Percentiles rank a stretch among this genome's conserved stretches.
phyloP scores from a whole-genome alignment of 2,888 invertebrate species.

The Acheta domesticus region DNA sequence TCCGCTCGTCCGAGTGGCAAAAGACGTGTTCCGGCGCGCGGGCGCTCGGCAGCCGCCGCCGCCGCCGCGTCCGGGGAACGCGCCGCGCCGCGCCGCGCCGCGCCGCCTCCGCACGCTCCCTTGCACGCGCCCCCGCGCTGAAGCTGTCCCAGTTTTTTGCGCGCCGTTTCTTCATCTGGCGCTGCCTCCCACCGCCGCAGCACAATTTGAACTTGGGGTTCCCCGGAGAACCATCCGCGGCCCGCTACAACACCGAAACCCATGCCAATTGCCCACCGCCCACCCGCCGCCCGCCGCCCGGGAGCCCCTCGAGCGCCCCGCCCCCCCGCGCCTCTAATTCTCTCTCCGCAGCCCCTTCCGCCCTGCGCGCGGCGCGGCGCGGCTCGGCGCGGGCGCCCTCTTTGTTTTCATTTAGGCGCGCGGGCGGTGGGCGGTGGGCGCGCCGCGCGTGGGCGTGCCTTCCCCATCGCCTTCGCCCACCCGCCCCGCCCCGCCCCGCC shows the following conservation, averaged over 20 bases:
- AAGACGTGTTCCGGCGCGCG: background rate
- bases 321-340: slow-evolving; percentile 30
- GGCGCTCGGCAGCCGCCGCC: too few relatives aligned
- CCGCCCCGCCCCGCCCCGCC: too few relatives aligned
- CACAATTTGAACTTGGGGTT: slow-evolving; percentile 39
- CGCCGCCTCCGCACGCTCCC: background rate
- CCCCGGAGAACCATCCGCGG: slow-evolving; percentile 38
- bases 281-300: slow-evolving; percentile 26
- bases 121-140: background rate
- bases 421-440: background rate
- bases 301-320: background rate
- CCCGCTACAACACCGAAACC: slow-evolving; percentile 37
- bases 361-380: background rate
- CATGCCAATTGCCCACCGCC: slow-evolving; percentile 37
- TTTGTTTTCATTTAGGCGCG: slow-evolving; percentile 11
- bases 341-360: slow-evolving; percentile 27
- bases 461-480: too few relatives aligned
- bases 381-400: background rate
- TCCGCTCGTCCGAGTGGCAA: background rate
- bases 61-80: background rate
- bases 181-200: slow-evolving; percentile 38
- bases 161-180: slow-evolving; percentile 33
- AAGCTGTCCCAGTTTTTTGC: background rate
- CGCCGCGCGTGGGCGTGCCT: too few relatives aligned
- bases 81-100: background rate